A percentile compares a stretch with the other conserved stretches of the same genome.
phyloP scores from a whole-genome alignment of 2,113 vertebrate species.

The Propithecus coquereli region DNA sequence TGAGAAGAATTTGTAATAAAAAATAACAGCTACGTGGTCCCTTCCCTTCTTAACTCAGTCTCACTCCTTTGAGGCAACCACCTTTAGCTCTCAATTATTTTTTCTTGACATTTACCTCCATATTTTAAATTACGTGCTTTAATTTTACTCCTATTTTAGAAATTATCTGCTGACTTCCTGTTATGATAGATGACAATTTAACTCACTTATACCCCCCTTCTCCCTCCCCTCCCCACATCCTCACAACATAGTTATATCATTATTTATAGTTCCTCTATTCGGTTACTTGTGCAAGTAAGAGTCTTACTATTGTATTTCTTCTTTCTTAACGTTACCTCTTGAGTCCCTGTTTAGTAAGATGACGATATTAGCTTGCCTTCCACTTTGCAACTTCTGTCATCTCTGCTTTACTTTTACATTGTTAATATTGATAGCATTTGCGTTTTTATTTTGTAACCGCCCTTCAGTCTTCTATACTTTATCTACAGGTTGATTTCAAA shows the following conservation, averaged over 20 bases:
- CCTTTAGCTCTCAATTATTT: neutral
- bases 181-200: neutral
- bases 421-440: neutral
- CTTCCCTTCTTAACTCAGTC: neutral
- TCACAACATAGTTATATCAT: neutral
- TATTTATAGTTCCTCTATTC: constrained; percentile 48
- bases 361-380: neutral
- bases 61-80: neutral
- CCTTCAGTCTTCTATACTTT: neutral
- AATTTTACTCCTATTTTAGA: constrained; percentile 44
- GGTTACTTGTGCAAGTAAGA: constrained; percentile 35
- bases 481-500: neutral
- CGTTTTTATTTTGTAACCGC: neutral
- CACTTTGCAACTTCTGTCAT: neutral
- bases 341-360: neutral
- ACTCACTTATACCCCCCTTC: neutral
- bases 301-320: neutral
- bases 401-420: neutral
- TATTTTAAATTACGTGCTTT: neutral
- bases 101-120: neutral
- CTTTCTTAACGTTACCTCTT: neutral
- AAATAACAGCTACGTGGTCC: neutral
- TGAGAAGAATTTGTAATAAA: neutral
- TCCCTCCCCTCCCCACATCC: constrained; percentile 33
- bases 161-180: constrained; percentile 53